These are phyloP conservation scores for Catocala nupta DNA, from an alignment of 2,888 invertebrate species.

Conservation along the genomic window DNA sequence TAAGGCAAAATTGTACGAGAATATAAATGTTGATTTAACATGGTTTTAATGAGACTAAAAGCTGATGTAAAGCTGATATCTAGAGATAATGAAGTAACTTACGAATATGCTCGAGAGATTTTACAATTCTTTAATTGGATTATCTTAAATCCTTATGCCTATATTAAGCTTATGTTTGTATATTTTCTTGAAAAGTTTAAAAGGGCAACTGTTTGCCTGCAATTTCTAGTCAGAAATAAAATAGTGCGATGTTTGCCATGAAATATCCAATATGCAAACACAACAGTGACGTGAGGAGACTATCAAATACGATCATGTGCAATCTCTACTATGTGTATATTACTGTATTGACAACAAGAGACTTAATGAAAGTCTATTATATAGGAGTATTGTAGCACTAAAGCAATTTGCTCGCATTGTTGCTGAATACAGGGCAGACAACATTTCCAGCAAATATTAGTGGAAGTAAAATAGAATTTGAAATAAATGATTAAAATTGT, in stretches of 20 bases:
- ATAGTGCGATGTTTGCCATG: slow-evolving; percentile 26
- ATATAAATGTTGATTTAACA: neutral
- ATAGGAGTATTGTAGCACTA: slow-evolving; percentile 18
- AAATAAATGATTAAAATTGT: neutral
- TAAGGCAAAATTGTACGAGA: too few relatives aligned
- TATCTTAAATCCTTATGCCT: too few relatives aligned
- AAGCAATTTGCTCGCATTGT: slow-evolving; percentile 39
- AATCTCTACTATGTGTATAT: slow-evolving; percentile 21
- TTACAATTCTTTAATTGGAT: too few relatives aligned
- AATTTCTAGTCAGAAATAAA: neutral
- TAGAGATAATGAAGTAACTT: too few relatives aligned
- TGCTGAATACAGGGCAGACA: slow-evolving; percentile 28
- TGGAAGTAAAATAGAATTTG: neutral
- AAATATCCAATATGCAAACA: slow-evolving; percentile 40
- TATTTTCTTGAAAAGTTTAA: too few relatives aligned
- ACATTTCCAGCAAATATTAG: neutral
- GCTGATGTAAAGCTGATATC: neutral
- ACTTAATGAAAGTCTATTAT: slow-evolving; percentile 34
- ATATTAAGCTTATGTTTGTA: too few relatives aligned
- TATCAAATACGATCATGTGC: slow-evolving; percentile 21
- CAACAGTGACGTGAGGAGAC: slow-evolving; percentile 32
- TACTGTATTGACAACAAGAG: slow-evolving; percentile 43
- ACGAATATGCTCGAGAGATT: too few relatives aligned
- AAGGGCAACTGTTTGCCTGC: neutral
- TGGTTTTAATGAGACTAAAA: neutral